Percentiles rank a stretch among this genome's conserved stretches.
Evolutionary conservation across 2,888 invertebrate species (phyloP).

Genomic region (Opisthograptis luteolata): DNA sequence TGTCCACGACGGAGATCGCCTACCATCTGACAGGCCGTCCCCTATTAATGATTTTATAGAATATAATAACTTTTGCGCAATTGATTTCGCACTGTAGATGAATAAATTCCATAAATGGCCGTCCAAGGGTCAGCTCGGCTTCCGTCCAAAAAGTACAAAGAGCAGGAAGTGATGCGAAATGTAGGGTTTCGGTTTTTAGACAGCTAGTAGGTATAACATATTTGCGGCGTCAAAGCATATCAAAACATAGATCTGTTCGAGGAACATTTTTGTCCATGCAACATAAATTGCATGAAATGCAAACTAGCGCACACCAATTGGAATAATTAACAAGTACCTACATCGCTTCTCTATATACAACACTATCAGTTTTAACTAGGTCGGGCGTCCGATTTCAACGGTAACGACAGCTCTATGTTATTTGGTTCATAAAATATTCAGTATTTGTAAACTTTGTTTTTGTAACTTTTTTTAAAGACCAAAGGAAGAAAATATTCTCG

Average conservation of each 20-base stretch:
- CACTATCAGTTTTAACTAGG: slow-evolving; percentile 40
- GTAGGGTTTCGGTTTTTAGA: too few relatives aligned
- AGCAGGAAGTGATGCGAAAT: slow-evolving; percentile 28
- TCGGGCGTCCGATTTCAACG: slow-evolving; percentile 42
- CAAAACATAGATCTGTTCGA: too few relatives aligned
- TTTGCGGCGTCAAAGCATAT: too few relatives aligned
- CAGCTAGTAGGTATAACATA: too few relatives aligned
- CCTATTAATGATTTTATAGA: too few relatives aligned
- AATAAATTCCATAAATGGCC: slow-evolving; percentile 9
- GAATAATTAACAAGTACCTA: slow-evolving; percentile 1
- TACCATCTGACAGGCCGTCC: too few relatives aligned
- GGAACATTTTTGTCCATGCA: background rate
- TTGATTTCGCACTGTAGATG: slow-evolving; percentile 11
- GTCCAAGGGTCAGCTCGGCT: slow-evolving; percentile 30
- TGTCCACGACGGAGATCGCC: too few relatives aligned
- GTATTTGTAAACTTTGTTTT: too few relatives aligned
- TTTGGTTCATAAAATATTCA: too few relatives aligned
- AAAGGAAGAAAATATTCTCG: too few relatives aligned
- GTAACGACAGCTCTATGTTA: background rate
- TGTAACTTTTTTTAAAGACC: too few relatives aligned
- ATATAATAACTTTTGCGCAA: slow-evolving; percentile 7
- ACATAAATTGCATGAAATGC: background rate
- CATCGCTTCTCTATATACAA: slow-evolving; percentile 31
- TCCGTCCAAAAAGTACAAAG: slow-evolving; percentile 29
- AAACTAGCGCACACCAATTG: slow-evolving; percentile 5